These are phyloP conservation scores for Latheticus oryzae DNA, from an alignment of 2,888 invertebrate species.

Conservation along the genomic window DNA sequence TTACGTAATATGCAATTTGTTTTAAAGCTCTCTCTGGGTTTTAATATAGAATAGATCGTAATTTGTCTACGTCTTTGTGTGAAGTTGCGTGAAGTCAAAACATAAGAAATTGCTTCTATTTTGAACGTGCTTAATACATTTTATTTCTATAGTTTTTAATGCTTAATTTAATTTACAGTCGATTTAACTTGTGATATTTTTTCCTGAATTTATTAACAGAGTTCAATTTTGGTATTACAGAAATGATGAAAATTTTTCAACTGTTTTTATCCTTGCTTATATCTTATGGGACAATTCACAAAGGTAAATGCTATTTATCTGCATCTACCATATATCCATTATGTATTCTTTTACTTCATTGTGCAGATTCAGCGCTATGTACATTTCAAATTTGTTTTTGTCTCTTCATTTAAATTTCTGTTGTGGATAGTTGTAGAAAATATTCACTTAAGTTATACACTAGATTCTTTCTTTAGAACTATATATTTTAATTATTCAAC, in stretches of 20 bases:
- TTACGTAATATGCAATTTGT: not conserved
- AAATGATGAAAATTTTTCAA: conserved; percentile 50
- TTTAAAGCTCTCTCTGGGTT: conserved; percentile 8
- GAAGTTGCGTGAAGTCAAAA: conserved; percentile 35
- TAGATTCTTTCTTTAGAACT: no score
- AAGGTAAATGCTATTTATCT: conserved; percentile 48
- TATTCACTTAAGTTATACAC: no score
- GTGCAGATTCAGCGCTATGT: no score
- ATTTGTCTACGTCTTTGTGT: conserved; percentile 43
- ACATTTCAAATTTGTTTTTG: no score
- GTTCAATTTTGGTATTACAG: conserved; percentile 51
- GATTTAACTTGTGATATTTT: conserved; percentile 31
- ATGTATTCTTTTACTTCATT: conserved; percentile 28
- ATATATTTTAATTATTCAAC: no score
- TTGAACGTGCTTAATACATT: conserved; percentile 12
- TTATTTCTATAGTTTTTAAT: conserved; percentile 22
- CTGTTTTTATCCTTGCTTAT: conserved; percentile 50
- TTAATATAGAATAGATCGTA: conserved; percentile 29
- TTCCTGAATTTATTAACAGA: conserved; percentile 22
- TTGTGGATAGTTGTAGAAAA: no score
- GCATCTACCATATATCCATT: conserved; percentile 6
- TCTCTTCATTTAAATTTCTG: no score
- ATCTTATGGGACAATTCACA: conserved; percentile 52
- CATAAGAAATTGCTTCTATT: conserved; percentile 24
- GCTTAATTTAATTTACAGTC: no score